Evolutionary conservation across 2,888 invertebrate genomes (phyloP).

Genomic region (Augiades crinisus): DNA sequence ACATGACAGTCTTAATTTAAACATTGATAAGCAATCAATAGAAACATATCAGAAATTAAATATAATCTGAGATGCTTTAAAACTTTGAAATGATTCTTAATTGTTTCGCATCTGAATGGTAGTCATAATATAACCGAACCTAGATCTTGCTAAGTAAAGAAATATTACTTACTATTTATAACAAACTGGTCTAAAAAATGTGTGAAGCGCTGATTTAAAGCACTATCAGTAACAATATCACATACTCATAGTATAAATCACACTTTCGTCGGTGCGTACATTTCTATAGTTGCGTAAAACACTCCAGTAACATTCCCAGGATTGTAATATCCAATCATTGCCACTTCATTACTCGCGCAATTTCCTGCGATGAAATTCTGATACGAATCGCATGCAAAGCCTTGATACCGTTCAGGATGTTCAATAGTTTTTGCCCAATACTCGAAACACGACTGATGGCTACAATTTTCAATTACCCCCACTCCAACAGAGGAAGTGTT

Average conservation of each 20-base stretch:
- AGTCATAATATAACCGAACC: too few relatives aligned
- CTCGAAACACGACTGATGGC: not conserved
- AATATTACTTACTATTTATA: too few relatives aligned
- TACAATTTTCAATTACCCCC: not conserved
- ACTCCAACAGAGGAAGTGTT: not conserved
- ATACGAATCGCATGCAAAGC: constrained; percentile 62
- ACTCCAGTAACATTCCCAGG: constrained; percentile 69
- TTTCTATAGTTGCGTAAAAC: constrained; percentile 34
- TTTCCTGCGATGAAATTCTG: constrained; percentile 53
- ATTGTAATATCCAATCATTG: constrained; percentile 64
- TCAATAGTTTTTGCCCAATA: not conserved
- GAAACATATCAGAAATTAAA: too few relatives aligned
- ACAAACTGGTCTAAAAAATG: too few relatives aligned
- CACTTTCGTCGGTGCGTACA: not conserved
- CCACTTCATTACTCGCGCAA: constrained; percentile 57
- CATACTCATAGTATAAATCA: not conserved
- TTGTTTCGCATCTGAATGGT: too few relatives aligned
- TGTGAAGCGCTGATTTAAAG: too few relatives aligned
- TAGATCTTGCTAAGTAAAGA: too few relatives aligned
- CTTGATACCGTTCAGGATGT: constrained; percentile 55
- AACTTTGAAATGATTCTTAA: too few relatives aligned
- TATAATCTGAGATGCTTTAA: too few relatives aligned
- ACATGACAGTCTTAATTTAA: too few relatives aligned
- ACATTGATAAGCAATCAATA: too few relatives aligned
- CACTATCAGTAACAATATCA: too few relatives aligned